phyloP scores from a whole-genome alignment of 2,797 vertebrate genomes.

The Hydrocynus forskahlii region DNA sequence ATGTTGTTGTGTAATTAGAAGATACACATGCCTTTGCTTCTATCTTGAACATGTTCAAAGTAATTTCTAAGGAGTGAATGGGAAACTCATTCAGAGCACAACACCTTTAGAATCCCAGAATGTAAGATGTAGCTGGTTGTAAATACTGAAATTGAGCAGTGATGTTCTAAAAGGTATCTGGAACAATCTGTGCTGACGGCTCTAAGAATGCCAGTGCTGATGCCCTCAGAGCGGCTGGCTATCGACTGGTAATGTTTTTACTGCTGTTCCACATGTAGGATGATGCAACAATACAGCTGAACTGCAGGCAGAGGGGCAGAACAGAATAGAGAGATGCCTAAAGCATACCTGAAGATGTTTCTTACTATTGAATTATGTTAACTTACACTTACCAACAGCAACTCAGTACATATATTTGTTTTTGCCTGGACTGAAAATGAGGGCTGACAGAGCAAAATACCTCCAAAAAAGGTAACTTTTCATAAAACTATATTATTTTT shows the following conservation, averaged over 20 bases:
- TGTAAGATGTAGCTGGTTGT: not conserved
- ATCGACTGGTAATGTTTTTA: not conserved
- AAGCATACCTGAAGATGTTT: not conserved
- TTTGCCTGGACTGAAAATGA: not conserved
- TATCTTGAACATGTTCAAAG: not conserved
- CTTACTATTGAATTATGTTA: not conserved
- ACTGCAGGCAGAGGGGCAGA: not conserved
- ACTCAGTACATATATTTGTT: not conserved
- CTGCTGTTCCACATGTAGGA: too few species aligned
- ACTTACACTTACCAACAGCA: not conserved
- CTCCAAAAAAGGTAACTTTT: too few species aligned
- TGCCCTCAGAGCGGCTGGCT: not conserved
- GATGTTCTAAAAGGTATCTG: not conserved
- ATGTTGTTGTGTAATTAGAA: conserved; percentile 30
- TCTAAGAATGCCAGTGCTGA: not conserved
- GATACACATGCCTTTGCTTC: conserved; percentile 4
- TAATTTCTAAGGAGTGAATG: not conserved
- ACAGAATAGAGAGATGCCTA: not conserved
- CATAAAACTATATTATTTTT: too few species aligned
- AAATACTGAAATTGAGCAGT: not conserved
- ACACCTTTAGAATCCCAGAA: not conserved
- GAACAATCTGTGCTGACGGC: not conserved
- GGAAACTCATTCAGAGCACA: not conserved
- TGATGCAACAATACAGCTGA: not conserved
- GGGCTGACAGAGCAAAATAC: not conserved